A percentile compares a stretch with the other conserved stretches of the same genome.
phyloP scores from a whole-genome alignment of 30 jellyfish, hydroid and myxozoan species.

The Hydra vulgaris region DNA sequence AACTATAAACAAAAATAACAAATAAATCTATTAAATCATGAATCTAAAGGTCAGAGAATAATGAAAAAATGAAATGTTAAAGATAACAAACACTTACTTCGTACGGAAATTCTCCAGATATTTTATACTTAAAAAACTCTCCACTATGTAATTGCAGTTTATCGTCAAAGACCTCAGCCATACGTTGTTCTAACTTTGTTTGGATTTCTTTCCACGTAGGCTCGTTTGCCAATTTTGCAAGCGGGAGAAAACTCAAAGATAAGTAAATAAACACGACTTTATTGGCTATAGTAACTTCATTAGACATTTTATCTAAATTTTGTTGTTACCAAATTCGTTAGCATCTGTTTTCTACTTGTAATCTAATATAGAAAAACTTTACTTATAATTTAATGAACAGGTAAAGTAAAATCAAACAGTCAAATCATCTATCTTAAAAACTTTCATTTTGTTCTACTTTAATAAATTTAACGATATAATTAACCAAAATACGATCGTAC shows the following conservation, averaged over 20 bases:
- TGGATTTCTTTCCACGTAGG: conserved; percentile 21
- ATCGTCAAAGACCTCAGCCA: conserved; percentile 16
- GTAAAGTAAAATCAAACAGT: not conserved
- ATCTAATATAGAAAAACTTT: not conserved
- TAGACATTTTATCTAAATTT: not conserved
- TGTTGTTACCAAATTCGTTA: not conserved
- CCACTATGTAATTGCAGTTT: conserved; percentile 13
- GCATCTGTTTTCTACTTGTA: not conserved
- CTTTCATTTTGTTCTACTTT: no score
- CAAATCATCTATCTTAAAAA: no score
- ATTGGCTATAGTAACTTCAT: not conserved
- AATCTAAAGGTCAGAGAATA: no score
- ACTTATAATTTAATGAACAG: not conserved
- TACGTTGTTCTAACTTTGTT: conserved; percentile 7
- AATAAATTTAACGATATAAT: no score
- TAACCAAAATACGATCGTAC: no score
- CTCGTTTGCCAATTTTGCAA: not conserved
- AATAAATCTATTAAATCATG: not conserved
- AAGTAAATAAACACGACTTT: not conserved
- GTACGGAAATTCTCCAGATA: conserved; percentile 1
- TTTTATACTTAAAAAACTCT: not conserved
- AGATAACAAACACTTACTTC: conserved; percentile 2
- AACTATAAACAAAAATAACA: not conserved
- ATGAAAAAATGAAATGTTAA: not conserved
- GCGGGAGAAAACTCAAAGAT: not conserved